Evolutionary conservation across 2,888 invertebrate genomes (phyloP), one percentile per base, ranked within the genome.

Genomic region (Lordiphosa fenestrarum): DNA sequence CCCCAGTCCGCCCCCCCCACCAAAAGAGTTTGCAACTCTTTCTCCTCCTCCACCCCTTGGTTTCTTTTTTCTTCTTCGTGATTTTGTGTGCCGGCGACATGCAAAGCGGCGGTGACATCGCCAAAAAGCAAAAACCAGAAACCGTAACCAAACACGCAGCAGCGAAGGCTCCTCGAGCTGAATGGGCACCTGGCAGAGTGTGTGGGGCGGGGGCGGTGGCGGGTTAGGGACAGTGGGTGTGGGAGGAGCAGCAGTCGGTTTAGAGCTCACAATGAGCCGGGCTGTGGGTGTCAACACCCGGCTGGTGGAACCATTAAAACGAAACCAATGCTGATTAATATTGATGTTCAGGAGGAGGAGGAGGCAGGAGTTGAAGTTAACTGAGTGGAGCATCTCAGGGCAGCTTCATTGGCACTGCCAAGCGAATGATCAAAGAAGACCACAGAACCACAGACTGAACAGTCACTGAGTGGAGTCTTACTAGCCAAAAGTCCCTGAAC

Each of bases 91-190:
- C 60, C 58, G 39, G 55, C 66, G 81, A 84, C 77, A 77, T 77
- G 77, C 77, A 77, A 77, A 58, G 85, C 85, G 77, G 85, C 81
- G 84, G 77, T 80, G 77, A 77, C 85, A 77, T 77, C 77, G 81
- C 77, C 85, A 61, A 83, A 80, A 84, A 63, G 64, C 54, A 36
- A 53, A 55, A 59, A 66, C 53, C 68, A 36, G 23, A 25, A 53
- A 60, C 46, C 33, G 38, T 36, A 41, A 30, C 36, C 39, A 44
- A 38, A 59, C 41, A 61, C 49, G 25, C 56, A 37, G 19, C 19
- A 48, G 38, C 51, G 21, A 37, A 56, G 13, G 35, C 33, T 30
- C 46, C 33, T 46, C 46, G 30, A 42, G 30, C 67, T 49, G 50
- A 63, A 50, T 49, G 61, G 60, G 50, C 42, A 64, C 44, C 36